Percentiles rank a stretch among this genome's conserved stretches.
These are phyloP conservation scores for Scolopax bukidnonensis DNA, from an alignment of 2,797 vertebrate genomes.

Conservation along the genomic window DNA sequence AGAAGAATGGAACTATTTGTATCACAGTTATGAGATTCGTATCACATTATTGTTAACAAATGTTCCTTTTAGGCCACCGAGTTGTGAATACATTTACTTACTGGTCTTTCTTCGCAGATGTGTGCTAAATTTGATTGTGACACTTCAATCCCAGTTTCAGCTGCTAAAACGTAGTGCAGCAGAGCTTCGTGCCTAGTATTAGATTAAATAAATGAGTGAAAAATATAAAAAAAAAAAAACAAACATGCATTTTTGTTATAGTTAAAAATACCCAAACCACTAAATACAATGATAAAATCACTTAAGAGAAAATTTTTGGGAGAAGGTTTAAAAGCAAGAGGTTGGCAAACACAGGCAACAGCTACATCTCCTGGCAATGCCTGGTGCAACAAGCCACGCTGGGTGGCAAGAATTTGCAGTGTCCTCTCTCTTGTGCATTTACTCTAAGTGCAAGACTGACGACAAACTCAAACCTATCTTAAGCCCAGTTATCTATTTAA, in stretches of 20 bases:
- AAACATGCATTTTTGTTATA: neutral
- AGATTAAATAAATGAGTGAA: constrained; percentile 60
- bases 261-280: neutral
- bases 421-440: neutral
- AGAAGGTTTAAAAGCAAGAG: neutral
- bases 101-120: constrained; percentile 88
- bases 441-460: neutral
- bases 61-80: neutral
- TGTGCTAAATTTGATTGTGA: constrained; percentile 91
- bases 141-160: constrained; percentile 91
- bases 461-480: neutral
- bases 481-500: neutral
- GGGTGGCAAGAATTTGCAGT: neutral
- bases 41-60: neutral
- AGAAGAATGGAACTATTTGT: constrained; percentile 7
- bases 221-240: constrained; percentile 35
- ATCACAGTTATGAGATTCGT: neutral
- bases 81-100: constrained; percentile 68
- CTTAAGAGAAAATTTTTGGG: neutral
- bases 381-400: neutral
- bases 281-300: neutral
- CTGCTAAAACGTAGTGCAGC: constrained; percentile 87
- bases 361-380: constrained; percentile 65
- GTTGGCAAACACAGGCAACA: constrained; percentile 44
- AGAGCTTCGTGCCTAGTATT: constrained; percentile 85